phyloP scores from a whole-genome alignment of 2,797 vertebrate genomes.

The Remorina albescens region DNA sequence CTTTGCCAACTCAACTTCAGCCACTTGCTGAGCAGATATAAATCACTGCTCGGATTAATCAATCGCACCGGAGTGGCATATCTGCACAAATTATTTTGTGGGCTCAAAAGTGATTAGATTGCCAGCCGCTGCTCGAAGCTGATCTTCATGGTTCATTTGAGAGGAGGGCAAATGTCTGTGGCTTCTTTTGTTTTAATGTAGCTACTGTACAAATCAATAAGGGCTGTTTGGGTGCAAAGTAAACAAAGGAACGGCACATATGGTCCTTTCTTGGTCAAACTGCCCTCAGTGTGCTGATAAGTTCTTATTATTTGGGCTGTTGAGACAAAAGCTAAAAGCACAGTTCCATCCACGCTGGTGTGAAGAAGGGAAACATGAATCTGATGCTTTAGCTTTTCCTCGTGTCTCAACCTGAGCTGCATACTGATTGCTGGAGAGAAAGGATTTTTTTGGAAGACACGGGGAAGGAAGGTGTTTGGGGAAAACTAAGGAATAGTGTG shows the following conservation, averaged over 20 bases:
- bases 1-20: conserved; percentile 69
- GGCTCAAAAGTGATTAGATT: conserved; percentile 75
- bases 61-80: conserved; percentile 71
- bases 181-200: conserved; percentile 61
- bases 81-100: conserved; percentile 77
- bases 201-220: conserved; percentile 81
- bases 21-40: conserved; percentile 60
- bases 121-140: conserved; percentile 60
- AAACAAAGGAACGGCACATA: conserved; percentile 80
- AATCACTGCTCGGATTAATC: conserved; percentile 73
- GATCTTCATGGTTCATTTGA: conserved; percentile 79
- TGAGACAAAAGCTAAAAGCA: conserved; percentile 53
- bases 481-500: conserved; percentile 62
- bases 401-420: conserved; percentile 70
- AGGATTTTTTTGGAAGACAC: conserved; percentile 62
- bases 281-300: conserved; percentile 62
- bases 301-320: conserved; percentile 47
- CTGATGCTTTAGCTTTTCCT: conserved; percentile 69
- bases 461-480: conserved; percentile 68
- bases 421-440: conserved; percentile 73
- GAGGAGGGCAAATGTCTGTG: conserved; percentile 78
- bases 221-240: conserved; percentile 70
- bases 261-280: conserved; percentile 63
- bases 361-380: conserved; percentile 55
- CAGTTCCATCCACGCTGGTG: conserved; percentile 32